Conservation (phyloP, 2,888 invertebrate species). For the Torymus tubicola region DNA sequence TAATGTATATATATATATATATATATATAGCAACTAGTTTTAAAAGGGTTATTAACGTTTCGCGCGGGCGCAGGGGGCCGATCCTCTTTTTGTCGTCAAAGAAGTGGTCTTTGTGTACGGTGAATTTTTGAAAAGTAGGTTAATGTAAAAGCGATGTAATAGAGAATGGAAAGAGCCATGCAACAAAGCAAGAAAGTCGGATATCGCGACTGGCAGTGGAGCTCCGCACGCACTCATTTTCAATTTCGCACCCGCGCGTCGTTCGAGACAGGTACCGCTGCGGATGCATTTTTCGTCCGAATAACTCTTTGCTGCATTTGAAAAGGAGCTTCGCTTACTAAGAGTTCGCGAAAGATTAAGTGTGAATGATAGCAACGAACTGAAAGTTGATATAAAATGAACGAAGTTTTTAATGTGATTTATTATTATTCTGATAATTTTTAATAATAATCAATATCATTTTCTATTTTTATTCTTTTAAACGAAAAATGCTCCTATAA, state of each 20-base stretch:
- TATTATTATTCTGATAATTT: too few relatives aligned
- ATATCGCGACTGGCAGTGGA: background rate
- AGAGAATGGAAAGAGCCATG: conserved; percentile 17
- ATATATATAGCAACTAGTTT: background rate
- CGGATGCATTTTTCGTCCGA: background rate
- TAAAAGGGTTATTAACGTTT: conserved; percentile 14
- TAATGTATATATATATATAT: background rate
- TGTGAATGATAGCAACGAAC: background rate
- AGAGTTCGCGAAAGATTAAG: background rate
- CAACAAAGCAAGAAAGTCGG: conserved; percentile 41
- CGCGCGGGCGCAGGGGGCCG: background rate
- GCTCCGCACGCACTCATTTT: conserved; percentile 40
- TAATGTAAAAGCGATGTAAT: conserved; percentile 54
- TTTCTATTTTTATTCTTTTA: too few relatives aligned
- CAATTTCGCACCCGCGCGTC: conserved; percentile 20
- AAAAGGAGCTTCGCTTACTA: too few relatives aligned
- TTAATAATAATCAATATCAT: too few relatives aligned
- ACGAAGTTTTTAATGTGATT: too few relatives aligned
- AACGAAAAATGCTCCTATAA: too few relatives aligned
- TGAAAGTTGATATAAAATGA: too few relatives aligned
- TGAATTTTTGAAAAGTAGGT: conserved; percentile 51
- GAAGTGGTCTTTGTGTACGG: conserved; percentile 22
- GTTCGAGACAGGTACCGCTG: background rate
- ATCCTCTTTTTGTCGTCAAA: background rate
- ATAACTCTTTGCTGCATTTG: background rate